Evolutionary conservation across 2,888 invertebrate species (phyloP).

Genomic region (Philhelius pedissequus): DNA sequence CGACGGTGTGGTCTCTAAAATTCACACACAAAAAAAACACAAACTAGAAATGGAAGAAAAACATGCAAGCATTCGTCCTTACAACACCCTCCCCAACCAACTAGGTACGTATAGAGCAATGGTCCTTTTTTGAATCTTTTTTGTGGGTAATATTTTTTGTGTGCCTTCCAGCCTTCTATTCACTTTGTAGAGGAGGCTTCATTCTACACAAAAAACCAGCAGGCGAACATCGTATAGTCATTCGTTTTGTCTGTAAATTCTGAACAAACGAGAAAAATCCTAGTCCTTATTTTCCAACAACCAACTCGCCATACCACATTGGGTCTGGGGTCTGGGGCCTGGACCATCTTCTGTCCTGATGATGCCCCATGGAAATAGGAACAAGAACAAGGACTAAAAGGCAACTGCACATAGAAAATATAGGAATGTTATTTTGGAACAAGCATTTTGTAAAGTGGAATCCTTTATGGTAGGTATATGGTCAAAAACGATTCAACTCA

Average conservation of each 20-base stretch:
- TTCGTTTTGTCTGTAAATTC: slow-evolving; percentile 43
- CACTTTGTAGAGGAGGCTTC: slow-evolving; percentile 1
- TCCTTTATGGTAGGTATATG: slow-evolving; percentile 58
- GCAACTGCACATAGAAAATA: neutral
- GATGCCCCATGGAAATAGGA: neutral
- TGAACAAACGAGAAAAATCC: slow-evolving; percentile 28
- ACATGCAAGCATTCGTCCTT: too few relatives aligned
- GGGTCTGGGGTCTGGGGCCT: neutral
- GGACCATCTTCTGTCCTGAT: neutral
- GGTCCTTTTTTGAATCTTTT: slow-evolving; percentile 26
- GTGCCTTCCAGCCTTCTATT: neutral
- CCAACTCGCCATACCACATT: neutral
- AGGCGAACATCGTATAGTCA: slow-evolving; percentile 31
- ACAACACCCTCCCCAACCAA: too few relatives aligned
- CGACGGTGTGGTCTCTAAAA: slow-evolving; percentile 55
- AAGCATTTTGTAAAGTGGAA: slow-evolving; percentile 13
- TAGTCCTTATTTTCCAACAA: neutral
- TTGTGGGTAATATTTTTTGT: neutral
- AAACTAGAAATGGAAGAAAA: neutral
- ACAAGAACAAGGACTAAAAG: neutral
- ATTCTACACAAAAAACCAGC: slow-evolving; percentile 16
- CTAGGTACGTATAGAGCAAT: slow-evolving; percentile 18
- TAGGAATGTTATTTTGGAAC: neutral
- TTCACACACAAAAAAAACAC: neutral
- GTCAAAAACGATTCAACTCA: slow-evolving; percentile 45